Evolutionary conservation across 2,797 vertebrate species (phyloP).

Genomic region (Cirrhinus mrigala): DNA sequence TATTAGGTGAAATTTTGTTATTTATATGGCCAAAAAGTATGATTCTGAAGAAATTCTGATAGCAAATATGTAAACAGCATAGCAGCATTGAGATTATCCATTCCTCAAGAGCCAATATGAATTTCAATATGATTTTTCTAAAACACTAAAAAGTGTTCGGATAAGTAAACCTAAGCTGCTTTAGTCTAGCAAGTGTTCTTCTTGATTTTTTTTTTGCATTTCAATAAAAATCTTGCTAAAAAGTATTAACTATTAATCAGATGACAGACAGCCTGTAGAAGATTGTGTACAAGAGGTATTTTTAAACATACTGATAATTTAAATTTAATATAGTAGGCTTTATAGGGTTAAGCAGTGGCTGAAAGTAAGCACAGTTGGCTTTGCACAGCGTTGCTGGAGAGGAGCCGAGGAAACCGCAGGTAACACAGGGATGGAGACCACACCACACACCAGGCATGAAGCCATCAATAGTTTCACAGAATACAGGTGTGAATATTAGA

Average conservation of each 20-base stretch:
- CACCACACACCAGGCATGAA: slow-evolving; percentile 26
- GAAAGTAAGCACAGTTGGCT: not conserved
- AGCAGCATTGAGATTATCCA: no score
- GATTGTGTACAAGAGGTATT: not conserved
- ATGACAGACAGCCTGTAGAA: not conserved
- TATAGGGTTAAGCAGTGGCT: slow-evolving; percentile 16
- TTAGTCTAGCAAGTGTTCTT: not conserved
- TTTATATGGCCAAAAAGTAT: not conserved
- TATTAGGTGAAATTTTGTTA: not conserved
- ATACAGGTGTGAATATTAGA: slow-evolving; percentile 17
- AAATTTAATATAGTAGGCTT: not conserved
- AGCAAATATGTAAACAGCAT: no score
- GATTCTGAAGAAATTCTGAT: no score
- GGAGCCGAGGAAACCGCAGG: slow-evolving; percentile 27
- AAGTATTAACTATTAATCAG: not conserved
- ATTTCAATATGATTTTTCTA: no score
- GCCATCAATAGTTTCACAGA: slow-evolving; percentile 20
- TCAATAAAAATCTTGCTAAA: not conserved
- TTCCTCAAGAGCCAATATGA: no score
- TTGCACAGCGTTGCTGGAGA: not conserved
- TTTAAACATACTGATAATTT: not conserved
- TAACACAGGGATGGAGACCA: slow-evolving; percentile 7
- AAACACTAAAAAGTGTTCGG: no score
- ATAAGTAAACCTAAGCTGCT: not conserved
- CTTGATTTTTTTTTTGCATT: not conserved